Conservation (phyloP, 2,888 invertebrate genomes). For the Phoronis australis region DNA sequence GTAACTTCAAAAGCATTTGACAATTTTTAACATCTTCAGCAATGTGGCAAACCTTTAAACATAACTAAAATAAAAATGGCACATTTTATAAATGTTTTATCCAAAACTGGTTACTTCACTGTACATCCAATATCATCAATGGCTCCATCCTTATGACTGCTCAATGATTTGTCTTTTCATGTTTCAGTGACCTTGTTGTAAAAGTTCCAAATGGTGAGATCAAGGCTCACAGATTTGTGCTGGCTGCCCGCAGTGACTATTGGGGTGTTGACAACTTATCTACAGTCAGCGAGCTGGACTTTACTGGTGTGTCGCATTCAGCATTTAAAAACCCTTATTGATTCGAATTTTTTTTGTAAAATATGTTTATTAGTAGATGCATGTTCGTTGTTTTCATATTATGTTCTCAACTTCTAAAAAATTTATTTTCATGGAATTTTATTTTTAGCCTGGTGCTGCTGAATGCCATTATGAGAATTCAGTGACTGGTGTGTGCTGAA, state of each 20-base stretch:
- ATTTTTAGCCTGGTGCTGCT: not conserved
- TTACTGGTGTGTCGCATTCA: slow-evolving; percentile 37
- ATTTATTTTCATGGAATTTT: no score
- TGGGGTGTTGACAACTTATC: slow-evolving; percentile 75
- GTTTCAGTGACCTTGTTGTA: slow-evolving; percentile 70
- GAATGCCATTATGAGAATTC: not conserved
- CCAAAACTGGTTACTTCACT: no score
- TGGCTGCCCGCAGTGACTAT: slow-evolving; percentile 78
- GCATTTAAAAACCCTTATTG: not conserved
- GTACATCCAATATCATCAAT: no score
- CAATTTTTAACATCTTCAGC: no score
- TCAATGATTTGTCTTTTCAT: not conserved
- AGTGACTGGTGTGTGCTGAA: not conserved
- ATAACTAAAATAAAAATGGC: no score
- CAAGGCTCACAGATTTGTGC: slow-evolving; percentile 83
- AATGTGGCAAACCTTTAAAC: no score
- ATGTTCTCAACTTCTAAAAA: slow-evolving; percentile 2
- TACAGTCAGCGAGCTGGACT: slow-evolving; percentile 63
- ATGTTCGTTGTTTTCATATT: slow-evolving; percentile 16
- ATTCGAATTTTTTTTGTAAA: no score
- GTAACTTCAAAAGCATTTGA: no score
- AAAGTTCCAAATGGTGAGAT: slow-evolving; percentile 67
- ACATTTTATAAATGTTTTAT: no score
- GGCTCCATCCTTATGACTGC: no score
- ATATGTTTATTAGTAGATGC: not conserved